Percentiles rank a stretch among this genome's conserved stretches.
Evolutionary conservation across 2,797 vertebrate species (phyloP).

Genomic region (Tinamus major): DNA sequence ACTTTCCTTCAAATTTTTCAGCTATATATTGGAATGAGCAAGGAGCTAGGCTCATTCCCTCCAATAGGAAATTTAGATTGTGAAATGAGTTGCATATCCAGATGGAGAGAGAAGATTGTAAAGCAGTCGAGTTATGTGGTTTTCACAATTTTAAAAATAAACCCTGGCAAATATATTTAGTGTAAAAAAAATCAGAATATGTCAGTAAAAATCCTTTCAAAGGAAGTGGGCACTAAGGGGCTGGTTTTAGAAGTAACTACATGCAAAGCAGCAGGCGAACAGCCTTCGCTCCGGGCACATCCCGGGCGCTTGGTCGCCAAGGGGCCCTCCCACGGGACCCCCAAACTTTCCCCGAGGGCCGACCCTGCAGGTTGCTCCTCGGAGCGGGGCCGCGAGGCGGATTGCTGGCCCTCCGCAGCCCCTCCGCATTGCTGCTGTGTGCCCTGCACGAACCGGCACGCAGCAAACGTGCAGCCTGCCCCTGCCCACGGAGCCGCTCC

Average conservation of each 20-base stretch:
- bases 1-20: neutral
- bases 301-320: too few relatives aligned
- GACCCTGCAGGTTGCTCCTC: neutral
- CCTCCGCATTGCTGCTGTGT: neutral
- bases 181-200: neutral
- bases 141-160: slow-evolving; percentile 30
- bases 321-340: too few relatives aligned
- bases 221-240: neutral
- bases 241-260: neutral
- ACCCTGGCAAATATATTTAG: neutral
- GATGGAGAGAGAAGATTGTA: neutral
- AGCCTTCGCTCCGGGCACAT: fast-evolving
- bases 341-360: neutral
- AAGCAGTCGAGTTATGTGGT: neutral
- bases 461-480: neutral
- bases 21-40: neutral
- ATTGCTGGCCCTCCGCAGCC: neutral
- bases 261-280: neutral
- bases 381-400: too few relatives aligned
- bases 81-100: slow-evolving; percentile 28
- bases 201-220: neutral
- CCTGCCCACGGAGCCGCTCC: too few relatives aligned
- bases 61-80: neutral
- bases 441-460: neutral
- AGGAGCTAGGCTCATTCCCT: neutral